Conservation (phyloP, 2,888 invertebrate species). For the Bimastos eiseni region DNA sequence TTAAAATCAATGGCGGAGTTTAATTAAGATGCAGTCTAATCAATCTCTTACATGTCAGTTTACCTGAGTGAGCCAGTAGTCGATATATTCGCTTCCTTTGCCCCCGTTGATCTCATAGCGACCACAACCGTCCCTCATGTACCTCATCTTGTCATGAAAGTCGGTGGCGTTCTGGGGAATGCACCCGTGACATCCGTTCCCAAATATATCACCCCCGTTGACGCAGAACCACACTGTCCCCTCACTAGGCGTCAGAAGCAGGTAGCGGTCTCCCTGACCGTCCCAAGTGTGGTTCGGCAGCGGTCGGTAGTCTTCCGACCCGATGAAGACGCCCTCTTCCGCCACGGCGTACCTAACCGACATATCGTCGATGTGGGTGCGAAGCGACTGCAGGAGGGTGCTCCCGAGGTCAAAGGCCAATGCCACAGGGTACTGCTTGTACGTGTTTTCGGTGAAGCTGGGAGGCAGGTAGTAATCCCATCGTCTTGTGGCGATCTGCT, state of each 20-base stretch:
- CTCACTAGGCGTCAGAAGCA: neutral
- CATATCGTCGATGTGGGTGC: neutral
- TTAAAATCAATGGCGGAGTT: no score
- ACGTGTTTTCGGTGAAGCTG: neutral
- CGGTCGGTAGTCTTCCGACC: neutral
- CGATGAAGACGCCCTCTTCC: constrained; percentile 19
- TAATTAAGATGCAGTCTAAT: no score
- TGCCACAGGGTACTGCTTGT: neutral
- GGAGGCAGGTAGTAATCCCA: constrained; percentile 8
- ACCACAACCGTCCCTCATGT: neutral
- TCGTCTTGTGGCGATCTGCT: neutral
- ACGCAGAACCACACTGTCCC: neutral
- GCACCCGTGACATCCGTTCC: neutral
- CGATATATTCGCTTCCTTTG: neutral
- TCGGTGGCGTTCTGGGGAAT: neutral
- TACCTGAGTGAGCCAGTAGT: neutral
- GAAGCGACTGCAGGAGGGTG: neutral
- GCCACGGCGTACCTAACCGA: neutral
- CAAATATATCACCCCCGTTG: neutral
- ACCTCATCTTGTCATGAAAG: neutral
- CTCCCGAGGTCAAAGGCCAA: neutral
- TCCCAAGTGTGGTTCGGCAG: neutral
- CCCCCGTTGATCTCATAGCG: neutral
- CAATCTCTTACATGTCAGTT: no score
- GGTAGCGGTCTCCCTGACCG: neutral